These are phyloP conservation scores for Sphaerophoria taeniata DNA, from an alignment of 2,888 invertebrate species.

Conservation along the genomic window DNA sequence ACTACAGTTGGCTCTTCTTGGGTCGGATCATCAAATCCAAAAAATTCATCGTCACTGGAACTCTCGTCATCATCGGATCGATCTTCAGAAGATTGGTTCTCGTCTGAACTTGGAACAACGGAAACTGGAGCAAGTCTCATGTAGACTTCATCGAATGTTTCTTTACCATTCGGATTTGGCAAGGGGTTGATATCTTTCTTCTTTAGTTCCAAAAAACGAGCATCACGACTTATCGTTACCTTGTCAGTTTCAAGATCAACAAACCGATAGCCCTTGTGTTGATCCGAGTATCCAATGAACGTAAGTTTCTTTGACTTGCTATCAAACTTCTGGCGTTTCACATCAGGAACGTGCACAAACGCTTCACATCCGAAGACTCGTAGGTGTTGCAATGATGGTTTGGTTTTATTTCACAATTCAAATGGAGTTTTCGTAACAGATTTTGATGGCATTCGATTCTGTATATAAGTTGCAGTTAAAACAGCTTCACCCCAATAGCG, in stretches of 20 bases:
- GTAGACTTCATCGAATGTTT: background rate
- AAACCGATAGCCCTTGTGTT: constrained; percentile 62
- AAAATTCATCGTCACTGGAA: constrained; percentile 26
- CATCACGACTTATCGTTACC: constrained; percentile 63
- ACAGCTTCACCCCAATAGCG: constrained; percentile 31
- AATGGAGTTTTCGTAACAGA: constrained; percentile 9
- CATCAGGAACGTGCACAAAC: constrained; percentile 18
- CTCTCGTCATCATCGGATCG: constrained; percentile 11
- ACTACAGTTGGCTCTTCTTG: too few relatives aligned
- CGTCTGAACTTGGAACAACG: background rate
- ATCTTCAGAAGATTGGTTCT: background rate
- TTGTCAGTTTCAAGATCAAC: constrained; percentile 34
- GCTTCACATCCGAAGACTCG: constrained; percentile 25
- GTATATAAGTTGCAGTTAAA: constrained; percentile 14
- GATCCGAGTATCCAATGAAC: constrained; percentile 59
- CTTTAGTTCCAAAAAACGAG: constrained; percentile 23
- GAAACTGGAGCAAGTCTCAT: constrained; percentile 2
- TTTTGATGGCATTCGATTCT: constrained; percentile 28
- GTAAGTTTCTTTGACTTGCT: constrained; percentile 28
- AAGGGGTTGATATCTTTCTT: background rate
- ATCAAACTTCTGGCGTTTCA: constrained; percentile 21
- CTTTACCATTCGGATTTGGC: background rate
- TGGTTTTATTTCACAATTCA: constrained; percentile 18
- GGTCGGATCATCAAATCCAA: too few relatives aligned
- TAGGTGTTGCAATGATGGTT: constrained; percentile 10